Conservation (phyloP, 2,888 invertebrate species). For the Onchidella celtica region DNA sequence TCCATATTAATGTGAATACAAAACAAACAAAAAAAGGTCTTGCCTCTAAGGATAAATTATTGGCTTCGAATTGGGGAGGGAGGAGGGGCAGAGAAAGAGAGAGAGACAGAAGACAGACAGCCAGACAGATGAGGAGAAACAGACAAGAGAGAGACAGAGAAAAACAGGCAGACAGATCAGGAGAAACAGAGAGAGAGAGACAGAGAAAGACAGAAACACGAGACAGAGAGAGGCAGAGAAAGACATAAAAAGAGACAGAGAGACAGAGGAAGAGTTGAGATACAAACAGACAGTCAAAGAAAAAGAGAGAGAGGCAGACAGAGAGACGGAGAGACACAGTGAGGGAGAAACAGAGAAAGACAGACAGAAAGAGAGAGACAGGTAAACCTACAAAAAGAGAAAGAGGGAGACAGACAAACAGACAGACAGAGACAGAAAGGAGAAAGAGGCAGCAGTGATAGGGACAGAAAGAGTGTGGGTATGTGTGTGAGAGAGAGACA, state of each 20-base stretch:
- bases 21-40: too few species aligned
- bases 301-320: background rate
- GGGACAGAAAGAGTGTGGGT: slow-evolving; percentile 9
- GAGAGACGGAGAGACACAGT: background rate
- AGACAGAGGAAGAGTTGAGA: background rate
- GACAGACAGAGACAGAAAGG: background rate
- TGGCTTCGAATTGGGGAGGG: too few species aligned
- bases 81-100: slow-evolving; percentile 18
- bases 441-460: background rate
- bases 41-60: too few species aligned
- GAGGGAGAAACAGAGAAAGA: background rate
- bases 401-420: background rate
- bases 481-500: background rate
- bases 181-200: background rate
- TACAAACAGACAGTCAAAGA: background rate
- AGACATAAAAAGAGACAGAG: background rate
- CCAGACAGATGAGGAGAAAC: background rate
- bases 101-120: slow-evolving; percentile 25
- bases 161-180: background rate
- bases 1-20: too few species aligned
- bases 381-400: background rate
- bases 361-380: too few species aligned
- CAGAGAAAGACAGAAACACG: background rate
- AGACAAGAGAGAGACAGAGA: background rate
- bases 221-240: background rate